Evolutionary conservation across 1,140 invertebrate species (phyloP), one percentile per base, ranked within the genome.

Genomic region (Diploscapter pachys): DNA sequence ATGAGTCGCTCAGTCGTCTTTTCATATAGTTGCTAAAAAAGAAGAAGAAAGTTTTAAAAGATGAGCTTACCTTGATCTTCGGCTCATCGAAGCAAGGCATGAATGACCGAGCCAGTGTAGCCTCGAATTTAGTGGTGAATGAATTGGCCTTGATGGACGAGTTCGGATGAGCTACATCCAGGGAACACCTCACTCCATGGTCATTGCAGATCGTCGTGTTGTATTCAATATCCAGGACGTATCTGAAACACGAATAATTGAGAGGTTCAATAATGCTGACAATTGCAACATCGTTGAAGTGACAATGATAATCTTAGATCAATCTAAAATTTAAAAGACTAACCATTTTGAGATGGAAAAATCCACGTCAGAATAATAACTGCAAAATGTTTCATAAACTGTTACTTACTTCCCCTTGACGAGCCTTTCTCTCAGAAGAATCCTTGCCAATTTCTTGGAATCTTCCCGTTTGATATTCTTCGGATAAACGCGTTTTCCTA

Each of bases 11-110:
- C 31, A 31, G 31, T 31, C 31, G 31, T 31, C 31, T 31, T 31
- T 31, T 31, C 31, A 31, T 31, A 31, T 31, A 31, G 31, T 31
- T 31, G 31, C 31, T 31, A 31, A 31, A 31, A 31, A 31, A 31
- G 31, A 31, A 31, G 31, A 31, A 31, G 31, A 31, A 31, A 31
- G 31, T 31, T 31, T 31, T 31, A 31, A 31, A 31, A 31, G 31
- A 31, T 31, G 31, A 31, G 8, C 63, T 55, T 68, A 68, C 71
- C 88, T 96, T 97, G 80, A 96, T 91, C 61, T 91, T 89, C 0
- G 95, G 95, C 85, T 98, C 95, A 86, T 98, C 95, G 86, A 96
- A 96, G 86, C 94, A 96, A 0, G 95, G 95, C 84, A 98, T 97
- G 0, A 95, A 94, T 71, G 92, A 91, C 51, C 95, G 89, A 0